Conservation (phyloP, 2,888 invertebrate genomes). For the Idaea aversata region DNA sequence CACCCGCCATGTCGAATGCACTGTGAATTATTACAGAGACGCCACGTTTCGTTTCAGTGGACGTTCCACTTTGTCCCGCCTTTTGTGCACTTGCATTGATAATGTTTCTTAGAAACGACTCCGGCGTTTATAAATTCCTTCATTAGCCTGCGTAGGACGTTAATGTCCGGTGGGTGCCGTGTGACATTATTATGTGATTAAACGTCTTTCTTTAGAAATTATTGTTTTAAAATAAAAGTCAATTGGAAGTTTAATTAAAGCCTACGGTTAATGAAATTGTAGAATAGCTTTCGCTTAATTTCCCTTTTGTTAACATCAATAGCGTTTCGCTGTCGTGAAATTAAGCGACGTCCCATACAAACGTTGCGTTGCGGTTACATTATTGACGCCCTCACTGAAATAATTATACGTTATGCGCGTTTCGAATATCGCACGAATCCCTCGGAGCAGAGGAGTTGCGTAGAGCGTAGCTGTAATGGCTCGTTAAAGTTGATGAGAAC, state of each 20-base stretch:
- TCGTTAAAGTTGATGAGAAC: constrained; percentile 79
- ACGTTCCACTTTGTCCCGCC: constrained; percentile 55
- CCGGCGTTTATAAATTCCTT: constrained; percentile 62
- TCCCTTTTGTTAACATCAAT: constrained; percentile 17
- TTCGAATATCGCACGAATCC: constrained; percentile 71
- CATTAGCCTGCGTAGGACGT: constrained; percentile 50
- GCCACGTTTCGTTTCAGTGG: constrained; percentile 64
- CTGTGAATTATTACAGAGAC: constrained; percentile 70
- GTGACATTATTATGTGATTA: neutral
- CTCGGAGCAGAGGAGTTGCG: constrained; percentile 43
- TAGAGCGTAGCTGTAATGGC: constrained; percentile 61
- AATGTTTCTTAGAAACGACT: constrained; percentile 57
- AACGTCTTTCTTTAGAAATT: neutral
- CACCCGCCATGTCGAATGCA: constrained; percentile 60
- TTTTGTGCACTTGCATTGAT: constrained; percentile 47
- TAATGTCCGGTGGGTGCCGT: neutral
- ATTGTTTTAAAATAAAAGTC: neutral
- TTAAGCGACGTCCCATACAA: constrained; percentile 51
- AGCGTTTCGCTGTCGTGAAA: constrained; percentile 33
- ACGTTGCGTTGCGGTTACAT: constrained; percentile 58
- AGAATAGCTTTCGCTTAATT: constrained; percentile 8
- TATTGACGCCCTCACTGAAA: constrained; percentile 71
- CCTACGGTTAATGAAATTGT: constrained; percentile 5
- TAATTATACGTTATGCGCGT: constrained; percentile 75
- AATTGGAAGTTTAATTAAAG: constrained; percentile 18